Evolutionary conservation across 2,888 invertebrate species (phyloP).

Genomic region (Scelioninae gen. 1): DNA sequence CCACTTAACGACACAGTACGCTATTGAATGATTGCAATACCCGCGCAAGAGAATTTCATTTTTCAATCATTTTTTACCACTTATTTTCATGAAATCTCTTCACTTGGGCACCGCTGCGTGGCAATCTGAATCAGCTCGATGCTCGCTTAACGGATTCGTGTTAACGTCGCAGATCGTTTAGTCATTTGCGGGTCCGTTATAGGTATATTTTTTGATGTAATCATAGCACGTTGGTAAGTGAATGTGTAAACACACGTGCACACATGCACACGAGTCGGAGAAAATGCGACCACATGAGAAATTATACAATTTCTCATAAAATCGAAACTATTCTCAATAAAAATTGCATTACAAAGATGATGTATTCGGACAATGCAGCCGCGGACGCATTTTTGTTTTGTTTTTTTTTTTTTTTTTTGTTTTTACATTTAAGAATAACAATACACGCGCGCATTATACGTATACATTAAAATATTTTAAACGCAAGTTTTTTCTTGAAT

Average conservation of each 20-base stretch:
- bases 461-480: slow-evolving; percentile 41
- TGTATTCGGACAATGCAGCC: slow-evolving; percentile 39
- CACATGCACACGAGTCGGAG: slow-evolving; percentile 19
- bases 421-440: slow-evolving; percentile 13
- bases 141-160: slow-evolving; percentile 71
- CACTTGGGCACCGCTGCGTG: slow-evolving; percentile 48
- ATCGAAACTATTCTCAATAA: slow-evolving; percentile 62
- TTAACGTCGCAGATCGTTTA: slow-evolving; percentile 69
- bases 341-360: slow-evolving; percentile 50
- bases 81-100: slow-evolving; percentile 49
- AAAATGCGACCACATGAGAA: slow-evolving; percentile 64
- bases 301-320: slow-evolving; percentile 63
- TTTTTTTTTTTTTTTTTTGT: too few species aligned
- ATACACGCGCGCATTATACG: slow-evolving; percentile 17
- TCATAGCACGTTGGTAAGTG: slow-evolving; percentile 48
- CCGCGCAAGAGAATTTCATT: slow-evolving; percentile 49
- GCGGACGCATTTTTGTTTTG: slow-evolving; percentile 37
- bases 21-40: slow-evolving; percentile 41
- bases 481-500: slow-evolving; percentile 48
- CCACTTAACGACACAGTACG: slow-evolving; percentile 47
- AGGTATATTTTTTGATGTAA: slow-evolving; percentile 57
- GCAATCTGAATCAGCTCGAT: slow-evolving; percentile 53
- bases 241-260: slow-evolving; percentile 53
- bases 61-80: slow-evolving; percentile 23
- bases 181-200: slow-evolving; percentile 62